Evolutionary conservation across 2,797 vertebrate genomes (phyloP), one percentile per base, ranked within the genome.

Genomic region (Etheostoma nigrum): DNA sequence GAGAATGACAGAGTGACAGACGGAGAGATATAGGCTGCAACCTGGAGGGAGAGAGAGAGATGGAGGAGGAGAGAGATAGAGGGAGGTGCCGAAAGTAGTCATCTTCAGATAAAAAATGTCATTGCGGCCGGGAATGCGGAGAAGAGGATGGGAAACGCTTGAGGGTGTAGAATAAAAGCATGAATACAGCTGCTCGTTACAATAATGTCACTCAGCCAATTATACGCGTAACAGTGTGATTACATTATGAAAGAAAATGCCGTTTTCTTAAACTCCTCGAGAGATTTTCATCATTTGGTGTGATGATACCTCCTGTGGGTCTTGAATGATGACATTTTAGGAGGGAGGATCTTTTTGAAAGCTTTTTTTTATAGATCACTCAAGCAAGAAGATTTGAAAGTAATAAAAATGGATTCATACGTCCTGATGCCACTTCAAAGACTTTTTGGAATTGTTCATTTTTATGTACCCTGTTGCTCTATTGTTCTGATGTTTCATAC

Each of bases 161-260:
- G 2, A 68, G 80, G 82, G 70, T 21, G 15, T 1, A 0, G 15
- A 76, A 33, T 65, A 57, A 78, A 76, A 78, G 49, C 66, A 45
- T 12, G 74, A 84, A 72, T 58, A 55, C 79, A 76, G 76, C 74
- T 58, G 70, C 81, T 81, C 42, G 61, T 76, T 86, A 83, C 81
- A 86, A 84, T 88, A 90, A 90, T 84, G 87, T 85, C 87, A 87
- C 78, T 86, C 85, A 67, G 81, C 79, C 81, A 90, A 89, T 90
- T 90, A 89, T 36, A 58, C 11, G 53, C 10, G 0, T 44, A 75
- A 86, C 71, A 77, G 81, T 78, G 73, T 42, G 78, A 85, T 76
- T 79, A 61, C 74, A 81, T 82, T 82, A 82, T 36, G 58, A 81
- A 85, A 76, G 74, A 64, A 88, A 82, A 76, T 1, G 67, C 65